These are phyloP conservation scores for Pionites leucogaster DNA, from an alignment of 2,113 vertebrate species.

Conservation along the genomic window DNA sequence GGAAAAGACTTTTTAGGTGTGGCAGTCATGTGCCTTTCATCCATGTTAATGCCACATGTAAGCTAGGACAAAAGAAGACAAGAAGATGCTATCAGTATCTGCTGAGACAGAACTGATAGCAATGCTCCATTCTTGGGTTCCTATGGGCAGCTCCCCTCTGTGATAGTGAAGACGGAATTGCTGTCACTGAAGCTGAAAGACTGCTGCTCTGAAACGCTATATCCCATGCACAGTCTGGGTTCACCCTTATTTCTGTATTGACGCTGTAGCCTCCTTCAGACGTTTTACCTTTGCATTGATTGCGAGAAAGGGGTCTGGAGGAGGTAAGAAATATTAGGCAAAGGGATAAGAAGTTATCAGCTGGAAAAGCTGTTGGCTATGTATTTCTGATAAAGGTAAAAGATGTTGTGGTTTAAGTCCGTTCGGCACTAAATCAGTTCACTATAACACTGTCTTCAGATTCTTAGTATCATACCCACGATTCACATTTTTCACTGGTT, in stretches of 20 bases:
- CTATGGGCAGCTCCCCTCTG: too few relatives aligned
- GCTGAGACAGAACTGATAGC: not conserved
- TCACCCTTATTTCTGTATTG: not conserved
- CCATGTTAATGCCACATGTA: too few relatives aligned
- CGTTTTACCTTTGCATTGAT: too few relatives aligned
- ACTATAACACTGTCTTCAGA: not conserved
- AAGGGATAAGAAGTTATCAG: not conserved
- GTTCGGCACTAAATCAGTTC: not conserved
- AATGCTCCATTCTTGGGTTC: not conserved
- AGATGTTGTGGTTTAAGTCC: not conserved
- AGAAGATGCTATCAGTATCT: not conserved
- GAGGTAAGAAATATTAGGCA: not conserved
- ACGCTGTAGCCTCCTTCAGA: not conserved
- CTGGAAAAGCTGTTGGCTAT: fast-evolving
- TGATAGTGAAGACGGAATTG: not conserved
- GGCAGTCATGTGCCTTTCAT: too few relatives aligned
- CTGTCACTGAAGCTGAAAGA: not conserved
- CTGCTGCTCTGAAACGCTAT: not conserved
- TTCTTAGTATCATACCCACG: not conserved
- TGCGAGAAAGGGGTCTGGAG: not conserved
- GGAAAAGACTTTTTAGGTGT: not conserved
- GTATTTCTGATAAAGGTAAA: not conserved
- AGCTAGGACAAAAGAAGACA: not conserved
- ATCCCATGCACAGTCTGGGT: not conserved
- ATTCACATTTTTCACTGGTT: not conserved